Conservation (phyloP, 2,888 invertebrate genomes). For the Lithophane socia region DNA sequence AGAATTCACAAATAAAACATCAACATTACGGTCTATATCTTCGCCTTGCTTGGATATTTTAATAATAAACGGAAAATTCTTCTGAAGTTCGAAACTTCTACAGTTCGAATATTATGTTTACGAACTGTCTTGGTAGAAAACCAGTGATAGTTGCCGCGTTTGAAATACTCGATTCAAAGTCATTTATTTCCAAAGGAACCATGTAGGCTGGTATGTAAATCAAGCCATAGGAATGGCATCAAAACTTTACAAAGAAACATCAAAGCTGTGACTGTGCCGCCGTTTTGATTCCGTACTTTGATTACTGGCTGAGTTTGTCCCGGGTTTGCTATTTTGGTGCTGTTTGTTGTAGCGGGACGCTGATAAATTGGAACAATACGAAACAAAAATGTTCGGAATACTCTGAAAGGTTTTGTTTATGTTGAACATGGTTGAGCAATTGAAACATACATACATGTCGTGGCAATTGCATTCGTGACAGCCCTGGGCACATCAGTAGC, state of each 20-base stretch:
- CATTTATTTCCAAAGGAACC: conserved; percentile 62
- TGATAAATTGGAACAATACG: conserved; percentile 62
- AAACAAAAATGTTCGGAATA: conserved; percentile 56
- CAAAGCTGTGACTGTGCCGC: conserved; percentile 81
- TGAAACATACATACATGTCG: conserved; percentile 52
- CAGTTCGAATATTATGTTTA: conserved; percentile 56
- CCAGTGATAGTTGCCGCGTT: conserved; percentile 58
- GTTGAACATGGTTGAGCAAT: conserved; percentile 49
- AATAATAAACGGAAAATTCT: conserved; percentile 57
- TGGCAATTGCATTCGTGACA: conserved; percentile 60
- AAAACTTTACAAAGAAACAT: conserved; percentile 81
- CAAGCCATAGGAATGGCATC: conserved; percentile 71
- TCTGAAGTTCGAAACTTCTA: conserved; percentile 55
- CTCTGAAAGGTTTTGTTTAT: conserved; percentile 37
- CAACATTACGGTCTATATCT: conserved; percentile 65
- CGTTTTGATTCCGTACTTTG: conserved; percentile 86
- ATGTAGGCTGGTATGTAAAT: conserved; percentile 71
- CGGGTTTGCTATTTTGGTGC: conserved; percentile 80
- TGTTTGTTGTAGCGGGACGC: conserved; percentile 64
- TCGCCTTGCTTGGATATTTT: conserved; percentile 55
- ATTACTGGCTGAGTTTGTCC: conserved; percentile 79
- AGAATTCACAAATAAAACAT: conserved; percentile 72
- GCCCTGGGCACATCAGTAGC: conserved; percentile 62
- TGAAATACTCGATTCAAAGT: conserved; percentile 65
- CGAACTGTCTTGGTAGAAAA: conserved; percentile 51